These are phyloP conservation scores for Bellardia pandia DNA, from an alignment of 2,888 invertebrate genomes.

Conservation along the genomic window DNA sequence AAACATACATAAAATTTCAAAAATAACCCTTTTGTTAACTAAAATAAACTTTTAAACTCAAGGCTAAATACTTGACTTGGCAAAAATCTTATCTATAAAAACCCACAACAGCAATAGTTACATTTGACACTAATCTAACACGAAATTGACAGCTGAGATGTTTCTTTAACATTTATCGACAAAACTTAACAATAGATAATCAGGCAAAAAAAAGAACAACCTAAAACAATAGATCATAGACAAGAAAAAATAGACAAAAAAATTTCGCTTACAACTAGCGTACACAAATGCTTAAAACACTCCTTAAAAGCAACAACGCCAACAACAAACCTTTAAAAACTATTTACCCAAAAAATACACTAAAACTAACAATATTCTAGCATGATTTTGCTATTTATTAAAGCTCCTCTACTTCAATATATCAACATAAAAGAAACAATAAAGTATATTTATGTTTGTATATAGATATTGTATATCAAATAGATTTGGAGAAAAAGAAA, in stretches of 20 bases:
- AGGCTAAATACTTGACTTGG: slow-evolving; percentile 42
- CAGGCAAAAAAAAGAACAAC: slow-evolving; percentile 11
- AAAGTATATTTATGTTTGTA: slow-evolving; percentile 18
- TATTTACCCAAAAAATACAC: slow-evolving; percentile 32
- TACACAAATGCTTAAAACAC: slow-evolving; percentile 55
- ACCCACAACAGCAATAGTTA: slow-evolving; percentile 4
- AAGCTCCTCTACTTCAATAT: background rate
- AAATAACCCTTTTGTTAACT: background rate
- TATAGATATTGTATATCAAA: slow-evolving; percentile 32
- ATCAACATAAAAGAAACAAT: background rate
- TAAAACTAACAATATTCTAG: slow-evolving; percentile 44
- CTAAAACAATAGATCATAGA: slow-evolving; percentile 50
- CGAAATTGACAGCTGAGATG: slow-evolving; percentile 60
- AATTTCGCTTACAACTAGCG: slow-evolving; percentile 45
- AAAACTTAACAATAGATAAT: slow-evolving; percentile 31
- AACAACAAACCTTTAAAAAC: slow-evolving; percentile 23
- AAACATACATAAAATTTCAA: background rate
- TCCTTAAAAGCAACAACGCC: slow-evolving; percentile 56
- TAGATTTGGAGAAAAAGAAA: slow-evolving; percentile 14
- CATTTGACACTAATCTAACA: slow-evolving; percentile 53
- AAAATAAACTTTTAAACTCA: slow-evolving; percentile 11
- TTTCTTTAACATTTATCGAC: slow-evolving; percentile 25
- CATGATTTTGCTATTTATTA: slow-evolving; percentile 52
- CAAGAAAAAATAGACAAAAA: background rate
- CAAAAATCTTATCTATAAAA: slow-evolving; percentile 12